These are phyloP conservation scores for Cercopithecus hamlyni DNA, from an alignment of 2,797 vertebrate genomes.

Conservation along the genomic window DNA sequence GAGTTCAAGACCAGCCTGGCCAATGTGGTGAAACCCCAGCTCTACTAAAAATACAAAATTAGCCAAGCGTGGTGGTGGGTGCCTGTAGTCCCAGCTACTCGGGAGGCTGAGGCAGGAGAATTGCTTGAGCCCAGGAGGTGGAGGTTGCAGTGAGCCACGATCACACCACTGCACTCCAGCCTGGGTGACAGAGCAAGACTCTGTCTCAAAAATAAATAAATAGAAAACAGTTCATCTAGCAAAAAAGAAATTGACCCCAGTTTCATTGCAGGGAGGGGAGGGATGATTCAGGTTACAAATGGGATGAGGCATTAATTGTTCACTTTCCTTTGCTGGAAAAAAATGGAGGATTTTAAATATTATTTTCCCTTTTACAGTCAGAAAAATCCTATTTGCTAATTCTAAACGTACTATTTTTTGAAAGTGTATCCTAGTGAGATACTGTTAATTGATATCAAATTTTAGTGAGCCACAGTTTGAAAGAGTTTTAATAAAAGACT, in stretches of 20 bases:
- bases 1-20: neutral
- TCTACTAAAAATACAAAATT: neutral
- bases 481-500: neutral
- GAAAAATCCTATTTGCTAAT: neutral
- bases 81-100: neutral
- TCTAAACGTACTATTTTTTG: neutral
- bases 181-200: neutral
- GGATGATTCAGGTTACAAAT: neutral
- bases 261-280: fast-evolving
- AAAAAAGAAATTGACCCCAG: neutral
- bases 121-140: neutral
- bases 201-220: neutral
- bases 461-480: neutral
- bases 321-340: neutral
- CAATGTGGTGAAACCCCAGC: neutral
- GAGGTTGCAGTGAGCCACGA: neutral
- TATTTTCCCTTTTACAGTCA: neutral
- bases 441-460: neutral
- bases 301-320: neutral
- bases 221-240: neutral
- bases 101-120: neutral
- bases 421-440: neutral
- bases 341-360: neutral
- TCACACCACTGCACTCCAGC: neutral
- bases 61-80: neutral